Percentiles rank a stretch among this genome's conserved stretches.
Evolutionary conservation across 1,140 invertebrate genomes (phyloP).

Genomic region (Halesus radiatus): DNA sequence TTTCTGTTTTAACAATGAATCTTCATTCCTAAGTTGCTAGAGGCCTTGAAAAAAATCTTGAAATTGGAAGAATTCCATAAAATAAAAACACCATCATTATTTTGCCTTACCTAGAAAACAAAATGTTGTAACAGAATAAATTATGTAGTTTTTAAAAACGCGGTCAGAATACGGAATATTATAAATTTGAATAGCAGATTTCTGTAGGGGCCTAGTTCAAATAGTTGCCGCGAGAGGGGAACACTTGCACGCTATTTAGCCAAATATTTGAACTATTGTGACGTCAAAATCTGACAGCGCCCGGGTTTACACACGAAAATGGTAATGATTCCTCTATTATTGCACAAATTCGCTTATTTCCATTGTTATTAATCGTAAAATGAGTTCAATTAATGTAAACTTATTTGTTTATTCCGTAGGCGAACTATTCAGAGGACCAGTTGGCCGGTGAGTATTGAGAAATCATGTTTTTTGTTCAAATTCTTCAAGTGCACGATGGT

Average conservation of each 20-base stretch:
- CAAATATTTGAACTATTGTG: conserved; percentile 48
- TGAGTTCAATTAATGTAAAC: conserved; percentile 1
- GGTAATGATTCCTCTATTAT: conserved; percentile 38
- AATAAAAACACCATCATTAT: too few relatives aligned
- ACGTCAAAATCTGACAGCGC: conserved; percentile 57
- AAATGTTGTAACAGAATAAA: too few relatives aligned
- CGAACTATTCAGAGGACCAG: conserved; percentile 90
- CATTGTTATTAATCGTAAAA: background rate
- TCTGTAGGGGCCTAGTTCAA: conserved; percentile 14
- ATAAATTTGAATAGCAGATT: background rate
- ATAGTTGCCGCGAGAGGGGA: conserved; percentile 15
- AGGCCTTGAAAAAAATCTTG: too few relatives aligned
- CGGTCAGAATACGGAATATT: too few relatives aligned
- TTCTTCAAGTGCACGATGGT: conserved; percentile 58
- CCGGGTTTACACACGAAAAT: conserved; percentile 47
- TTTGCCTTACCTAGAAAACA: too few relatives aligned
- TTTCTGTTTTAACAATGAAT: background rate
- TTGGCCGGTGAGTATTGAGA: conserved; percentile 83
- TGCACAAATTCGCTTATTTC: conserved; percentile 19
- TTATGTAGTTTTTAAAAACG: too few relatives aligned
- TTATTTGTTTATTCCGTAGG: conserved; percentile 70
- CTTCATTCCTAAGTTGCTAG: too few relatives aligned
- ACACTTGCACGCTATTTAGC: conserved; percentile 15
- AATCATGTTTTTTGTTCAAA: conserved; percentile 62
- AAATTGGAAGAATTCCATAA: too few relatives aligned